A percentile compares a stretch with the other conserved stretches of the same genome.
Evolutionary conservation across 2,113 vertebrate species (phyloP).

Genomic region (Acinonyx jubatus): DNA sequence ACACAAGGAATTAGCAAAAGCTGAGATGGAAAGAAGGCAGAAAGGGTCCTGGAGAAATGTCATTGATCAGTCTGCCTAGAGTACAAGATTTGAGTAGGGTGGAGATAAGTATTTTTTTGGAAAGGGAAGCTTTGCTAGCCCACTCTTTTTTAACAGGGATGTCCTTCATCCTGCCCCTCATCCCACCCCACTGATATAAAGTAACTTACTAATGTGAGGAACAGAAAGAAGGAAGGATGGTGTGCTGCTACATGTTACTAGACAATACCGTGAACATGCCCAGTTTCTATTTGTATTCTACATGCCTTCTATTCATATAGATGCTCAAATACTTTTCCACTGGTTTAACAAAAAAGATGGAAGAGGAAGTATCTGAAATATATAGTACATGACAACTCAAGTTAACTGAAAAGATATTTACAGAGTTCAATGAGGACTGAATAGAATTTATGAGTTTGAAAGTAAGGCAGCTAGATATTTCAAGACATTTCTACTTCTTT

Average conservation of each 20-base stretch:
- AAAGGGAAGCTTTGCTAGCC: not conserved
- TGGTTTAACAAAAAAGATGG: not conserved
- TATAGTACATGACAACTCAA: not conserved
- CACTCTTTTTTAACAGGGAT: not conserved
- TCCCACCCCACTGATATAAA: fast-evolving
- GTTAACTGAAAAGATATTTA: not conserved
- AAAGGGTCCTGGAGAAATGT: not conserved
- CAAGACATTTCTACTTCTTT: not conserved
- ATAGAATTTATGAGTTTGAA: not conserved
- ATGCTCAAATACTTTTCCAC: not conserved
- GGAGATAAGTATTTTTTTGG: not conserved
- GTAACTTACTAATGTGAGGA: not conserved
- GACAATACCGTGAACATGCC: not conserved
- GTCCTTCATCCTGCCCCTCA: no score
- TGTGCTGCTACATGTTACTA: not conserved
- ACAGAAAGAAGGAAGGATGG: not conserved
- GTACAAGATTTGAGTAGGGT: not conserved
- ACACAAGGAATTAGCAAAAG: not conserved
- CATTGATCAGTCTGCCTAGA: not conserved
- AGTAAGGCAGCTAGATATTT: not conserved
- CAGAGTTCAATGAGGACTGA: not conserved
- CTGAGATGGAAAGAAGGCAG: not conserved
- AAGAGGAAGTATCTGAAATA: not conserved
- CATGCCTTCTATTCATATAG: not conserved
- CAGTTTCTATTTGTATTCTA: not conserved